Evolutionary conservation across 2,797 vertebrate genomes (phyloP).

Genomic region (Hapalemur alaotrensis): DNA sequence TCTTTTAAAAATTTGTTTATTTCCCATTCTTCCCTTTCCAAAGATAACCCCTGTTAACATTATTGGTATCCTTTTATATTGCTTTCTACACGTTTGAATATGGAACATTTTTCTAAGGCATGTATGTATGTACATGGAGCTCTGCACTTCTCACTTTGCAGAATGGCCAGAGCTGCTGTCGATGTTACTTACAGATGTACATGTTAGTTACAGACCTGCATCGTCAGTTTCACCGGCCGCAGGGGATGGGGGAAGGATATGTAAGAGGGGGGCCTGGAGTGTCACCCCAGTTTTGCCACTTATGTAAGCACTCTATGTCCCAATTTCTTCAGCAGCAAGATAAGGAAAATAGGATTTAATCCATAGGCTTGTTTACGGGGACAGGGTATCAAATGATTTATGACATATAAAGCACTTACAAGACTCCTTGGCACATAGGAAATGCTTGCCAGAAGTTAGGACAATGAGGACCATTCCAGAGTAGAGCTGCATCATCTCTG

Average conservation of each 20-base stretch:
- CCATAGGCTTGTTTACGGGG: not conserved
- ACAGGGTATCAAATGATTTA: not conserved
- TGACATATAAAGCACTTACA: not conserved
- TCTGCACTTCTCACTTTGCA: not conserved
- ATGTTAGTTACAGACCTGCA: fast-evolving
- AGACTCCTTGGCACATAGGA: not conserved
- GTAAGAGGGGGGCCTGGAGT: too few species aligned
- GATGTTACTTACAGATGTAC: not conserved
- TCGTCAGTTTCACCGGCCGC: not conserved
- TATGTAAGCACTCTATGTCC: not conserved
- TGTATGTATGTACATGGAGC: fast-evolving
- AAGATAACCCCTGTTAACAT: not conserved
- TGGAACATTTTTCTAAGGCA: not conserved
- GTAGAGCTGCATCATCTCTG: not conserved
- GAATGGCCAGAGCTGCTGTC: not conserved
- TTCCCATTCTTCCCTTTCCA: not conserved
- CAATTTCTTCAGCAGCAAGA: not conserved
- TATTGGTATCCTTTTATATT: not conserved
- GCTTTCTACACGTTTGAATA: not conserved
- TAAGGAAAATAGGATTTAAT: not conserved
- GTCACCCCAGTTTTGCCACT: not conserved
- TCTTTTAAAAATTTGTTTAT: too few species aligned
- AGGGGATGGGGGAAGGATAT: not conserved
- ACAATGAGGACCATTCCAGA: not conserved
- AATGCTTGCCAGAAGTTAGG: not conserved